These are phyloP conservation scores for Pseudomyrmex flavicornis DNA, from an alignment of 1,140 invertebrate species.

Conservation along the genomic window DNA sequence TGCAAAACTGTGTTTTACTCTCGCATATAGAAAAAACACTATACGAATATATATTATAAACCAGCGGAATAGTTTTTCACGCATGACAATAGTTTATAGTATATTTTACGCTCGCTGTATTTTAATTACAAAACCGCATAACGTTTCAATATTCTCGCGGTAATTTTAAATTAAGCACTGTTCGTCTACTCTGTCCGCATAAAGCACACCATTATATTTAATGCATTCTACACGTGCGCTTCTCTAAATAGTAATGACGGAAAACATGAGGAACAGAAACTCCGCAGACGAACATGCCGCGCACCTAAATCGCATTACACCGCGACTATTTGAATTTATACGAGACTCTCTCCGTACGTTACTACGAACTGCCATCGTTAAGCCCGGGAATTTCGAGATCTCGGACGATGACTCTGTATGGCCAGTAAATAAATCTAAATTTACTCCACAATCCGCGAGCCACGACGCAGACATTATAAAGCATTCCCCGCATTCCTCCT, in stretches of 20 bases:
- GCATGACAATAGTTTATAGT: neutral
- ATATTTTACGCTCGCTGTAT: neutral
- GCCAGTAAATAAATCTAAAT: constrained; percentile 58
- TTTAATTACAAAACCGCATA: neutral
- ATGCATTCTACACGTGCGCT: constrained; percentile 6
- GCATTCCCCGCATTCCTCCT: constrained; percentile 45
- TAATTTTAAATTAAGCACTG: constrained; percentile 25
- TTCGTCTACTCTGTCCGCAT: constrained; percentile 32
- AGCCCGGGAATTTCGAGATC: constrained; percentile 37
- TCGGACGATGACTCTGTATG: constrained; percentile 26
- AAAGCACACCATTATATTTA: neutral
- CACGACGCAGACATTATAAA: constrained; percentile 21
- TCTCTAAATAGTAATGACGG: constrained; percentile 22
- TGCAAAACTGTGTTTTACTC: too few relatives aligned
- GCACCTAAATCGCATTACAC: constrained; percentile 48
- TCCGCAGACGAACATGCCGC: neutral
- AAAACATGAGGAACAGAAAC: constrained; percentile 46
- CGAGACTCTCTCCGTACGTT: neutral
- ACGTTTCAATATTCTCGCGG: neutral
- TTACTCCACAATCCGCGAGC: constrained; percentile 24
- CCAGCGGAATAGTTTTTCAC: neutral
- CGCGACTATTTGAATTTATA: constrained; percentile 54
- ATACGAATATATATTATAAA: neutral
- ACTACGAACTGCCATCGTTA: constrained; percentile 25
- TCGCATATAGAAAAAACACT: too few relatives aligned